Conservation (phyloP, 2,113 vertebrate genomes). For the Tragelaphus scriptus region DNA sequence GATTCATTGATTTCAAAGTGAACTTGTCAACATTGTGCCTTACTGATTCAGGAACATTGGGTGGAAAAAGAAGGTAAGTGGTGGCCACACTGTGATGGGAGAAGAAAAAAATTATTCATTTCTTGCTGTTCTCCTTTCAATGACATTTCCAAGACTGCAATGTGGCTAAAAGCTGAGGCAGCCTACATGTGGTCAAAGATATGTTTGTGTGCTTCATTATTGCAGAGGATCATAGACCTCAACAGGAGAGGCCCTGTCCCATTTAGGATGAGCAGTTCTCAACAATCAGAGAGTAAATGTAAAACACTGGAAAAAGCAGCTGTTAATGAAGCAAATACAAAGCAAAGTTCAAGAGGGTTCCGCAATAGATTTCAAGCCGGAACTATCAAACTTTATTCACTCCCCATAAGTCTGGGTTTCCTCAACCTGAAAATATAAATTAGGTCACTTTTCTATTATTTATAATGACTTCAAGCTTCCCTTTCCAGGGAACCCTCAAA, state of each 20-base stretch:
- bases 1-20: constrained; percentile 18
- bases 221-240: neutral
- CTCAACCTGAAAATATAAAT: constrained; percentile 40
- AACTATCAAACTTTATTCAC: constrained; percentile 28
- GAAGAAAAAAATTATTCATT: neutral
- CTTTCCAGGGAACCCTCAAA: constrained; percentile 41
- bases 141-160: constrained; percentile 19
- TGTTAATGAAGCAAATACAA: neutral
- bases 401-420: neutral
- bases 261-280: neutral
- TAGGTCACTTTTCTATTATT: constrained; percentile 47
- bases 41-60: neutral
- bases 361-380: neutral
- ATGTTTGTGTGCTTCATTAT: neutral
- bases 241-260: neutral
- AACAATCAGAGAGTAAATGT: neutral
- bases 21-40: constrained; percentile 30
- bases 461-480: constrained; percentile 10
- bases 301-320: neutral
- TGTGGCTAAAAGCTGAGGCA: neutral
- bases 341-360: neutral
- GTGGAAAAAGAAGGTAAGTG: neutral
- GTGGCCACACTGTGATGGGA: neutral
- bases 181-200: neutral
- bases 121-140: neutral